Percentiles rank a stretch among this genome's conserved stretches.
Conservation (phyloP, 2,797 vertebrate species). For the Peromyscus eremicus region DNA sequence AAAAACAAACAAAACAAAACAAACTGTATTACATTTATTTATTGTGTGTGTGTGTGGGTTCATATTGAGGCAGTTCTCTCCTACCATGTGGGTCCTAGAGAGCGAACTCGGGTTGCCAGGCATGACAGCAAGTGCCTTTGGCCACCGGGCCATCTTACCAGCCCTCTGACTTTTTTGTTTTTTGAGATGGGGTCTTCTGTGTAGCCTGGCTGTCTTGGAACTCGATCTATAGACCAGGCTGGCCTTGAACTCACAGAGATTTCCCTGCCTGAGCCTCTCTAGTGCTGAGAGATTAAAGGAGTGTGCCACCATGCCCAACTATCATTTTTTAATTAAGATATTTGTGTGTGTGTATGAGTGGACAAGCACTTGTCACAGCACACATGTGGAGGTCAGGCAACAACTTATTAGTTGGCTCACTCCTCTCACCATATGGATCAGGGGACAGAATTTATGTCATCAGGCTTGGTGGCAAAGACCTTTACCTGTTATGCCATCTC, state of each 20-base stretch:
- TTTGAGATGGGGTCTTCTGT: not conserved
- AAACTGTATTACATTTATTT: not conserved
- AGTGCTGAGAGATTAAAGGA: not conserved
- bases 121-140: not conserved
- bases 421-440: not conserved
- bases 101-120: not conserved
- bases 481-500: not conserved
- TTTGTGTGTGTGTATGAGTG: not conserved
- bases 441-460: not conserved
- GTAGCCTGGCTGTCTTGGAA: not conserved
- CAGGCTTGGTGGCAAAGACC: not conserved
- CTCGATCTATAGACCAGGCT: not conserved
- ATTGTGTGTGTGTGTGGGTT: not conserved
- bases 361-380: not conserved
- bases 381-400: not conserved
- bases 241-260: not conserved
- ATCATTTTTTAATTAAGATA: not conserved
- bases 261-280: not conserved
- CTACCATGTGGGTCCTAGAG: not conserved
- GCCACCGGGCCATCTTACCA: not conserved
- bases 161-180: not conserved
- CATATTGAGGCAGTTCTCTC: not conserved
- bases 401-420: not conserved
- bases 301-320: not conserved
- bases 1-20: not conserved